Base-by-base conservation (phyloP, 2,797 vertebrate genomes). In the Muscicapa comitata region DNA sequence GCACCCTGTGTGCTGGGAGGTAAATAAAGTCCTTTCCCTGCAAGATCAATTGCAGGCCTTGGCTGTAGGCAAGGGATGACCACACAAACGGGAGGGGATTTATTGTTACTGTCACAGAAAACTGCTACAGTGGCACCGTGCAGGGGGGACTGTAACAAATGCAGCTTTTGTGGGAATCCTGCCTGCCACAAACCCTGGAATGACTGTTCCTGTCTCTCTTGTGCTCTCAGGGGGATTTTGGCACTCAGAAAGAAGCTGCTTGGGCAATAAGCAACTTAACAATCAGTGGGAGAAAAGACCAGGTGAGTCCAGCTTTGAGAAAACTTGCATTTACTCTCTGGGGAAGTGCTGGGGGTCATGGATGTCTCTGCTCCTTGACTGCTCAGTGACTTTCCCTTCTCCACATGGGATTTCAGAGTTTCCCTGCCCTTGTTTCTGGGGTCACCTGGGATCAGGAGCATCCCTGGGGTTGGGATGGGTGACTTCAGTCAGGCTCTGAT, bases 221-320 rank as follows among this genome's bases (percentile, higher is more conserved):
- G n/a, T 55, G 83, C 97, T 96, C 95, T 25, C 74, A 99, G 99
- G 99, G 99, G 35, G 99, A 99, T 97, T 99, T 99, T 97, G 99
- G 99, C 84, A 99, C 99, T 93, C 99, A 99, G 97, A 99, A 99
- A 88, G 99, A 99, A 98, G 99, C 99, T 68, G 99, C 99, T 38
- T 99, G 99, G 99, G 99, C 99, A 97, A 99, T 99, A 98, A 99
- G 99, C 98, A 99, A 99, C 98, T 98, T 99, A 98, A 99, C 99
- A 72, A 99, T 99, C 98, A 99, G 99, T 45, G 99, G 99, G 72
- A 99, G 99, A 74, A 99, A 99, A 98, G 99, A 99, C 96, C 99
- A 99, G 98, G 99, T 99, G 96, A 98, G 98, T 97, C 33, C 66
- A 93, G 33, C 35, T 71, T 54, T 21, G 31, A 61, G 40, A 61